Evolutionary conservation across 2,888 invertebrate genomes (phyloP).

Genomic region (Corythucha ciliata): DNA sequence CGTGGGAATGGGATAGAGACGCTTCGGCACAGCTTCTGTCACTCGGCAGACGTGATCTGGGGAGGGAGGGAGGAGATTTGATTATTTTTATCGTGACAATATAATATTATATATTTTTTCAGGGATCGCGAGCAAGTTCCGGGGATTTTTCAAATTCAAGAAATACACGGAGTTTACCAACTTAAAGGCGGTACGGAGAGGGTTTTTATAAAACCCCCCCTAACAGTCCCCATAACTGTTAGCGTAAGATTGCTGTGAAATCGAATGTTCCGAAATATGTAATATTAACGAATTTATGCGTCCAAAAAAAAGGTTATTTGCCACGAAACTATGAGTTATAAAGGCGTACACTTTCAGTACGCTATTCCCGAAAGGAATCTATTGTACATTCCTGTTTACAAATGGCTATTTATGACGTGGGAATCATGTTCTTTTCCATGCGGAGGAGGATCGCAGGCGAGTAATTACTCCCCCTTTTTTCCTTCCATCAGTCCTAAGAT

Average conservation of each 20-base stretch:
- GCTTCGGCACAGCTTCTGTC: no score
- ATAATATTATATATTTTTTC: not conserved
- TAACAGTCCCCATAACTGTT: conserved; percentile 19
- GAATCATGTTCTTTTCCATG: conserved; percentile 27
- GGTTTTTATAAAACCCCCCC: conserved; percentile 27
- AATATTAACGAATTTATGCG: not conserved
- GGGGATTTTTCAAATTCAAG: conserved; percentile 24
- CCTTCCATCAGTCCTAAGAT: not conserved
- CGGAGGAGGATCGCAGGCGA: conserved; percentile 27
- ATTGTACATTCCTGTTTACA: conserved; percentile 23
- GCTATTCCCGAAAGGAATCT: conserved; percentile 25
- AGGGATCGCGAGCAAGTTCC: conserved; percentile 18
- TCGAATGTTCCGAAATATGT: not conserved
- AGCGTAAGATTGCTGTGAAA: no score
- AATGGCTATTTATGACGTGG: conserved; percentile 30
- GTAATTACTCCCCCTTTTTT: not conserved
- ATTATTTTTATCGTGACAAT: not conserved
- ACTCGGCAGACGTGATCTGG: no score
- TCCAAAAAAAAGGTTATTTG: not conserved
- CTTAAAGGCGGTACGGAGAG: conserved; percentile 26
- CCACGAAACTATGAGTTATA: conserved; percentile 5
- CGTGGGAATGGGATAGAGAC: no score
- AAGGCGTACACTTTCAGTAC: conserved; percentile 27
- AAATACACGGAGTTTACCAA: conserved; percentile 25
- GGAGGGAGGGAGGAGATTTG: no score